A percentile compares a stretch with the other conserved stretches of the same genome.
Conservation (phyloP, 1,140 invertebrate genomes). For the Colletes gigas region DNA sequence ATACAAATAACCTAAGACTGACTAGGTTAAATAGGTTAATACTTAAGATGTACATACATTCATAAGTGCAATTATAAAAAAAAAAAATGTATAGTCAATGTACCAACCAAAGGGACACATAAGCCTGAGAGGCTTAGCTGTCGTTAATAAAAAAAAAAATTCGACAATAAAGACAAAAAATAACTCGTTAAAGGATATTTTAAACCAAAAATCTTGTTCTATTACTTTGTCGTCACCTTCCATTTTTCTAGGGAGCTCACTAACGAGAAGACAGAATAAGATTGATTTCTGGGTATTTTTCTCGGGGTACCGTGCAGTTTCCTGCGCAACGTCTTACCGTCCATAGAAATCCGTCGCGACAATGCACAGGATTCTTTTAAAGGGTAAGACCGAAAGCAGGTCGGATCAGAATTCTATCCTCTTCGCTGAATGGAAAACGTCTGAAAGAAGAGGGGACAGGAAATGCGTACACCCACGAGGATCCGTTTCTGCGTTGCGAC, state of each 20-base stretch:
- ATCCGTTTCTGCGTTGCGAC: neutral
- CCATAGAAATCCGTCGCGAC: conserved; percentile 42
- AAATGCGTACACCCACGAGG: conserved; percentile 51
- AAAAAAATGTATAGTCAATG: too few species aligned
- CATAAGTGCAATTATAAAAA: too few species aligned
- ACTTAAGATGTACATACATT: too few species aligned
- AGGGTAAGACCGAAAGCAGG: conserved; percentile 33
- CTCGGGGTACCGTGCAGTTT: conserved; percentile 26
- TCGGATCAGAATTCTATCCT: conserved; percentile 60
- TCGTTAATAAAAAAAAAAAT: too few species aligned
- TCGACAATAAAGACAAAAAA: too few species aligned
- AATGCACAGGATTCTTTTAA: conserved; percentile 66
- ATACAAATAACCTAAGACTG: too few species aligned
- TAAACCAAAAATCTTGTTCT: too few species aligned
- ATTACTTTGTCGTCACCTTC: conserved; percentile 28
- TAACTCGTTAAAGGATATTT: too few species aligned
- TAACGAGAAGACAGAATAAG: neutral
- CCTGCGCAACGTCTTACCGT: conserved; percentile 20
- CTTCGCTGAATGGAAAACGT: conserved; percentile 52
- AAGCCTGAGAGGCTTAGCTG: too few species aligned
- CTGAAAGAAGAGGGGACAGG: conserved; percentile 54
- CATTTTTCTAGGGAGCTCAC: conserved; percentile 4
- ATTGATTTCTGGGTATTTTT: conserved; percentile 36
- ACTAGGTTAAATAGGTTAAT: too few species aligned
- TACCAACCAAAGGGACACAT: too few species aligned